phyloP scores from a whole-genome alignment of 2,888 invertebrate genomes.

The Anticlea derivata region DNA sequence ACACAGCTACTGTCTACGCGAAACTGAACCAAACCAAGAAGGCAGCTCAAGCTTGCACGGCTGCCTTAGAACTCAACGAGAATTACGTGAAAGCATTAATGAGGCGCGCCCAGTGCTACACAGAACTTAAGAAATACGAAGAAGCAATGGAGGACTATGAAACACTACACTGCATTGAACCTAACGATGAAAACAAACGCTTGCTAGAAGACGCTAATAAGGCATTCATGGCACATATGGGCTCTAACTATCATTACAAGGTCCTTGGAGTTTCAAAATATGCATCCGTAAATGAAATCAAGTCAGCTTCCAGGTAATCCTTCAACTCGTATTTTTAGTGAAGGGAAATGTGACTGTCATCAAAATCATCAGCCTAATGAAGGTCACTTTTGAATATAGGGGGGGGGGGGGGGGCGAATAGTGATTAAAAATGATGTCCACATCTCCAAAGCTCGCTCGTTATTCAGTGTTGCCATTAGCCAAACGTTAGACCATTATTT shows the following conservation, averaged over 20 bases:
- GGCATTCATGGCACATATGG: slow-evolving; percentile 90
- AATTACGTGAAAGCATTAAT: slow-evolving; percentile 92
- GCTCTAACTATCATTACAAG: slow-evolving; percentile 91
- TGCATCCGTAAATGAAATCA: slow-evolving; percentile 95
- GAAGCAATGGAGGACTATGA: slow-evolving; percentile 97
- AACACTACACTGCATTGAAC: slow-evolving; percentile 91
- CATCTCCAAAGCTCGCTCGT: too few relatives aligned
- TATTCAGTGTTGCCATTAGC: too few relatives aligned
- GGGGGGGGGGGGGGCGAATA: too few relatives aligned
- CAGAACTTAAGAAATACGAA: slow-evolving; percentile 91
- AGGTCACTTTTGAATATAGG: too few relatives aligned
- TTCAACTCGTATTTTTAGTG: too few relatives aligned
- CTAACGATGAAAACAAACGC: slow-evolving; percentile 90
- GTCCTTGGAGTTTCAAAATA: slow-evolving; percentile 93
- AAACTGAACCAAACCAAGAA: slow-evolving; percentile 90
- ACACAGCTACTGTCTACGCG: slow-evolving; percentile 93
- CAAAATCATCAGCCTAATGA: too few relatives aligned
- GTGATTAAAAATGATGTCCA: too few relatives aligned
- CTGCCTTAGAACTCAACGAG: slow-evolving; percentile 92
- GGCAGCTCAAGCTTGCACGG: slow-evolving; percentile 92
- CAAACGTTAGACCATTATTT: too few relatives aligned
- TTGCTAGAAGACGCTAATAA: slow-evolving; percentile 94
- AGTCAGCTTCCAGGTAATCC: slow-evolving; percentile 91
- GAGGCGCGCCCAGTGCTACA: slow-evolving; percentile 94
- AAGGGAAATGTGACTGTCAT: too few relatives aligned